These are phyloP conservation scores for Heterocephalus glaber DNA, from an alignment of 2,113 vertebrate genomes.

Conservation along the genomic window DNA sequence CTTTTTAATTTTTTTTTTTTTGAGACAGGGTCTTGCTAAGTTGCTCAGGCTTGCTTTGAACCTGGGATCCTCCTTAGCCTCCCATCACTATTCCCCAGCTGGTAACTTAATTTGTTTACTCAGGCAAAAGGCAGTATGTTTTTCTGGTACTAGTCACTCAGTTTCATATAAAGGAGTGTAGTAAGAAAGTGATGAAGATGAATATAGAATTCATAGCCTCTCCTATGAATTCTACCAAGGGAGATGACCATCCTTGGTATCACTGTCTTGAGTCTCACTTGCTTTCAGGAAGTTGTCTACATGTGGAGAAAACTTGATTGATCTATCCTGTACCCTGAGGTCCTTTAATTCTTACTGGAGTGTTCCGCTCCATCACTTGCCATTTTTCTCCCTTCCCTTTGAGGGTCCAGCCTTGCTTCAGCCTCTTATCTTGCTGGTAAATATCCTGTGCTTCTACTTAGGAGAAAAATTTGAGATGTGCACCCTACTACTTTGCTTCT, in stretches of 20 bases:
- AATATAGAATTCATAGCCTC: not conserved
- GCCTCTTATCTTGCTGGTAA: not conserved
- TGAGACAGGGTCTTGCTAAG: not conserved
- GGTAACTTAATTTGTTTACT: not conserved
- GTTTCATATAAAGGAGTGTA: not conserved
- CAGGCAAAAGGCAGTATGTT: not conserved
- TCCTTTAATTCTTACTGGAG: not conserved
- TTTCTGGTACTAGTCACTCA: not conserved
- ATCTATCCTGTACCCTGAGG: rapidly evolving
- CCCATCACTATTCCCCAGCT: not conserved
- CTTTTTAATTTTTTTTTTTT: not conserved
- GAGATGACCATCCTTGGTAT: not conserved
- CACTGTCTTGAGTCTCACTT: not conserved
- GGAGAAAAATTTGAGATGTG: not conserved
- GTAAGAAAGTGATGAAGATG: not conserved
- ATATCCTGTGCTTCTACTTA: not conserved
- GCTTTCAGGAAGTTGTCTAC: not conserved
- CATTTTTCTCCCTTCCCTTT: not conserved
- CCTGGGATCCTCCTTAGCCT: not conserved
- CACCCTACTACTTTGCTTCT: not conserved
- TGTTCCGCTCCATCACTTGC: not conserved
- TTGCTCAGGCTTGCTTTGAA: not conserved
- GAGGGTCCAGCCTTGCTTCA: not conserved
- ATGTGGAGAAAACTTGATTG: not conserved
- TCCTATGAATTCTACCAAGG: too few species aligned